Conservation (phyloP, 2,113 vertebrate species). For the Upupa epops region DNA sequence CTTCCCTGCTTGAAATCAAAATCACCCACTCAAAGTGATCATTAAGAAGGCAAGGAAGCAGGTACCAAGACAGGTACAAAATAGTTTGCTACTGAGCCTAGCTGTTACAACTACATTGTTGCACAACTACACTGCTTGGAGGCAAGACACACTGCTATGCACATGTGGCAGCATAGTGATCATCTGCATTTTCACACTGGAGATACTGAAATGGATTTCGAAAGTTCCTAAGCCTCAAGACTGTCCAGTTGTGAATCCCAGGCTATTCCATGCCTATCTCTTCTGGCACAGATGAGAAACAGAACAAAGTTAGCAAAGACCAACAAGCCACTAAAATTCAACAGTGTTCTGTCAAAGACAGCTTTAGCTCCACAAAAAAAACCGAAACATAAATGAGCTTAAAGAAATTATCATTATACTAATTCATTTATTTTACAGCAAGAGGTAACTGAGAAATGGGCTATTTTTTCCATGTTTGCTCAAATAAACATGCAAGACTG, state of each 20-base stretch:
- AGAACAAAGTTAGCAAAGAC: background rate
- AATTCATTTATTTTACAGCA: background rate
- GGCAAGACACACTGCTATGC: background rate
- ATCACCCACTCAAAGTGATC: background rate
- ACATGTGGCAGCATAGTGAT: rapidly evolving
- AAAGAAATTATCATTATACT: background rate
- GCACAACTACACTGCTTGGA: background rate
- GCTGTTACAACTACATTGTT: background rate
- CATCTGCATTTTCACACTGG: background rate
- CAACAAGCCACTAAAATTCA: background rate
- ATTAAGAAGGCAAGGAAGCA: background rate
- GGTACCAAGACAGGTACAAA: background rate
- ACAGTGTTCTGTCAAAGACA: background rate
- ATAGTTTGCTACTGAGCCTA: background rate
- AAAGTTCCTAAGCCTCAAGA: background rate
- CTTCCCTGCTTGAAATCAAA: background rate
- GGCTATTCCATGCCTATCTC: background rate
- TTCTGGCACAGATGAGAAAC: background rate
- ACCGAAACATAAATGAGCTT: background rate
- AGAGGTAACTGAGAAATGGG: background rate
- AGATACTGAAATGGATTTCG: background rate
- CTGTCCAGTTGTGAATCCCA: background rate
- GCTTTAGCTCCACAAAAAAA: background rate
- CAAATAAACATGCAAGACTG: background rate
- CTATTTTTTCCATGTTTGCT: background rate